Evolutionary conservation across 2,797 vertebrate genomes (phyloP).

Genomic region (Pelodytes ibericus): DNA sequence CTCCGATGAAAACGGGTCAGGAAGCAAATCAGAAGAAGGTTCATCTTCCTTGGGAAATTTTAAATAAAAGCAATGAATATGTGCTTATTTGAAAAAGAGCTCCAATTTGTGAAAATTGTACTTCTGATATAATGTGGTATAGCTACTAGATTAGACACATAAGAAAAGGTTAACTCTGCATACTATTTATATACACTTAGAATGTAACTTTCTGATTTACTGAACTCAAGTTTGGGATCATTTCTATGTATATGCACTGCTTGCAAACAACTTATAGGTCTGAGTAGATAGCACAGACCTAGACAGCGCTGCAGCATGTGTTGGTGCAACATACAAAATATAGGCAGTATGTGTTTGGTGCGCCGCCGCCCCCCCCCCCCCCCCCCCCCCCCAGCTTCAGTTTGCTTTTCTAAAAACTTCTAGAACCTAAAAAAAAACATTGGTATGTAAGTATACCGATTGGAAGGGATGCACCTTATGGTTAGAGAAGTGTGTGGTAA

Average conservation of each 20-base stretch:
- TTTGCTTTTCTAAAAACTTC: too few species aligned
- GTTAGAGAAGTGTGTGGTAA: too few species aligned
- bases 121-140: constrained; percentile 15
- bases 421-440: too few species aligned
- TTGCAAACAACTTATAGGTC: background rate
- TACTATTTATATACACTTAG: constrained; percentile 19
- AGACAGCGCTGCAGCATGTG: background rate
- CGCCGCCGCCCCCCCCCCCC: too few species aligned
- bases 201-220: background rate
- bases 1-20: constrained; percentile 60
- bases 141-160: constrained; percentile 11
- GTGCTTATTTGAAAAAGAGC: background rate
- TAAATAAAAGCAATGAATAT: constrained; percentile 18
- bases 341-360: too few species aligned
- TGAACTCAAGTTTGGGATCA: background rate
- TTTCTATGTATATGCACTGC: background rate
- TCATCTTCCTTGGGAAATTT: constrained; percentile 54
- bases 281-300: background rate
- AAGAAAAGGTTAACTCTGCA: constrained; percentile 2
- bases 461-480: too few species aligned
- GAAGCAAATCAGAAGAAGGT: constrained; percentile 57
- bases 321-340: too few species aligned
- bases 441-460: too few species aligned
- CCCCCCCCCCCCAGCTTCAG: too few species aligned
- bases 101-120: background rate